These are phyloP conservation scores for Champsocephalus gunnari DNA, from an alignment of 2,797 vertebrate genomes.

Conservation along the genomic window DNA sequence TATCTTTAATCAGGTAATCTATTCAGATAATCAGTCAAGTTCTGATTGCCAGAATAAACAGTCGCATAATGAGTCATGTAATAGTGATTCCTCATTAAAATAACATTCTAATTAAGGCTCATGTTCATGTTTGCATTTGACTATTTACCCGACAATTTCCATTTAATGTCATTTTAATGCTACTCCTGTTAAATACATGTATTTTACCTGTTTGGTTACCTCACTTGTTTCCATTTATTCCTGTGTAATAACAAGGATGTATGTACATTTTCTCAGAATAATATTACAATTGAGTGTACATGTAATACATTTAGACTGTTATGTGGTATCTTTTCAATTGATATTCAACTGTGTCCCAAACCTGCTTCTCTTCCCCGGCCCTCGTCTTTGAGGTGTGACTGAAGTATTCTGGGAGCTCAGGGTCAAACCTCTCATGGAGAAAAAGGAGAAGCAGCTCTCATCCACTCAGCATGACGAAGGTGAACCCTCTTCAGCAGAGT, in stretches of 20 bases:
- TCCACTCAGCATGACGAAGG: slow-evolving; percentile 19
- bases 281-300: too few species aligned
- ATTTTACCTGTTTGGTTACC: background rate
- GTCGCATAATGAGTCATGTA: background rate
- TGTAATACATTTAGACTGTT: too few species aligned
- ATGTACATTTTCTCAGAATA: background rate
- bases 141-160: background rate
- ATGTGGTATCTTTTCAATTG: background rate
- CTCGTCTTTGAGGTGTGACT: slow-evolving; percentile 8
- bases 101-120: background rate
- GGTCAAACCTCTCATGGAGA: slow-evolving; percentile 10
- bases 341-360: background rate
- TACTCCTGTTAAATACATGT: background rate
- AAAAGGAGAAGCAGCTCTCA: slow-evolving; percentile 14
- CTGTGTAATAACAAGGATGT: background rate
- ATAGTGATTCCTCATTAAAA: background rate
- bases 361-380: background rate
- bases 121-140: background rate
- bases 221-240: background rate
- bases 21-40: slow-evolving; percentile 21
- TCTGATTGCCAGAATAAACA: slow-evolving; percentile 18
- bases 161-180: background rate
- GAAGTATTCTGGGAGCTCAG: slow-evolving; percentile 4
- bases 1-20: background rate
- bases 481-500: slow-evolving; percentile 28